Percentiles rank a stretch among this genome's conserved stretches.
These are phyloP conservation scores for Rhagium mordax DNA, from an alignment of 2,888 invertebrate genomes.

Conservation along the genomic window DNA sequence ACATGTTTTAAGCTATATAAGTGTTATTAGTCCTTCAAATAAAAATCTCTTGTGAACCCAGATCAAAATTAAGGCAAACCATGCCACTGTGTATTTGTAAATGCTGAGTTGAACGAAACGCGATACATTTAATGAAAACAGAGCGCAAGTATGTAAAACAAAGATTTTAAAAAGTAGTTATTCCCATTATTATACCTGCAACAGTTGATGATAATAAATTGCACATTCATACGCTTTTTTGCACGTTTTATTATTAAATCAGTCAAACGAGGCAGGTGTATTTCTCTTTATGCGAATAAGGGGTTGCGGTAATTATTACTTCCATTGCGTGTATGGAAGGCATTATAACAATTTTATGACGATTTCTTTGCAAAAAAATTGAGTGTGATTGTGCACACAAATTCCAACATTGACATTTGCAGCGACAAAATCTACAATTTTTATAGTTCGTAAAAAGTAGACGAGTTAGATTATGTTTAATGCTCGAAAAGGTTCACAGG, in stretches of 20 bases:
- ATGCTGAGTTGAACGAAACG: not conserved
- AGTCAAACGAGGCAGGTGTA: not conserved
- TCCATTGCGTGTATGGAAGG: not conserved
- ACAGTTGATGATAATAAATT: not conserved
- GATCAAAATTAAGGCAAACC: not conserved
- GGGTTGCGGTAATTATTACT: not conserved
- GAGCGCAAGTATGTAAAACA: not conserved
- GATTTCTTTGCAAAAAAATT: not conserved
- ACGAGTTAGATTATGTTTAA: no score
- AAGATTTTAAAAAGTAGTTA: not conserved
- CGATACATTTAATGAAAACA: not conserved
- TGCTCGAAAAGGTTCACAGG: no score
- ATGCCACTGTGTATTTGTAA: not conserved
- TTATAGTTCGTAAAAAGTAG: not conserved
- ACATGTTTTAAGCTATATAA: no score
- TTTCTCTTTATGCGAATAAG: not conserved
- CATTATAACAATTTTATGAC: not conserved
- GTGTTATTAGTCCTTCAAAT: no score
- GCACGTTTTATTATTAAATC: not conserved
- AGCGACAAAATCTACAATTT: not conserved
- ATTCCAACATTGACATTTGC: not conserved
- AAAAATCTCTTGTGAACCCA: no score
- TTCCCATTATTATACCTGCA: not conserved
- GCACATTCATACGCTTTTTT: not conserved
- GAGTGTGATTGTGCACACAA: not conserved